Evolutionary conservation across 2,113 vertebrate species (phyloP).

Genomic region (Synchiropus splendidus): DNA sequence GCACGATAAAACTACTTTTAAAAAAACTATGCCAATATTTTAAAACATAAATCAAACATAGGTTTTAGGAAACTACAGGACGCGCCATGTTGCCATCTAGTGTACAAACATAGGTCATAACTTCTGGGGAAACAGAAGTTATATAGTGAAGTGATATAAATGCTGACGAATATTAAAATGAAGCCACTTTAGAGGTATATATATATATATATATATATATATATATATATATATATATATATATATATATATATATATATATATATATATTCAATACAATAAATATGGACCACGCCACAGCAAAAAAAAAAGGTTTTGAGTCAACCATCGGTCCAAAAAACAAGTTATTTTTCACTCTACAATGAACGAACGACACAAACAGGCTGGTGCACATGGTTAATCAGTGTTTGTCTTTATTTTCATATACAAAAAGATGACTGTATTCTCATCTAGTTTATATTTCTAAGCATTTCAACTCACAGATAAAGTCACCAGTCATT

Average conservation of each 20-base stretch:
- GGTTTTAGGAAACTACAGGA: no score
- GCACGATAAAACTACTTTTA: no score
- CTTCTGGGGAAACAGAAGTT: no score
- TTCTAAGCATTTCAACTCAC: constrained; percentile 59
- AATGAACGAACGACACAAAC: background rate
- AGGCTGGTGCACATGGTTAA: constrained; percentile 28
- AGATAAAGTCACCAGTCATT: constrained; percentile 44
- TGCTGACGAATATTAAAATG: background rate
- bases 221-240: background rate
- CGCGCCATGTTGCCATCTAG: constrained; percentile 5
- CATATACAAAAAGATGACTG: constrained; percentile 64
- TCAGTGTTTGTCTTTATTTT: constrained; percentile 62
- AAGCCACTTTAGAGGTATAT: background rate
- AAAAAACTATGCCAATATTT: no score
- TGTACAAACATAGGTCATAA: background rate
- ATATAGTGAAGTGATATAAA: no score
- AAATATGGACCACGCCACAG: no score
- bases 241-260: background rate
- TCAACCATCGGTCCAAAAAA: no score
- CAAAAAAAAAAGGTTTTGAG: no score
- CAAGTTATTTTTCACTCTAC: no score
- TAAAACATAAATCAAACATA: no score
- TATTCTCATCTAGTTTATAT: constrained; percentile 62
- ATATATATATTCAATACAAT: no score
- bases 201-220: background rate